Conservation (phyloP, 2,797 vertebrate genomes). For the Coilia nasus region DNA sequence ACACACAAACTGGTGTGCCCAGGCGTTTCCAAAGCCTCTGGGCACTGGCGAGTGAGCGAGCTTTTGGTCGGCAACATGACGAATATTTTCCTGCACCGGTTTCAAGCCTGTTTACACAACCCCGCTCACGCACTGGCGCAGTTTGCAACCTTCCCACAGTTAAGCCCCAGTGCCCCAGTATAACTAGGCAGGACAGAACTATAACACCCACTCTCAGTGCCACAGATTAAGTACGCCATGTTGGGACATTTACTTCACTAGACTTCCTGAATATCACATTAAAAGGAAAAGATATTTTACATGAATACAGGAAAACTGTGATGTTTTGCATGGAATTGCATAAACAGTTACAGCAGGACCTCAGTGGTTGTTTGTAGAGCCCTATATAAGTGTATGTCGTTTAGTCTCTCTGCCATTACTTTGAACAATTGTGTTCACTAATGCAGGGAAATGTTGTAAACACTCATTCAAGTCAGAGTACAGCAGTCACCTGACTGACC, state of each 20-base stretch:
- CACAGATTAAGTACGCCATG: not conserved
- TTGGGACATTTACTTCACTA: too few species aligned
- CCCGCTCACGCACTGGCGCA: not conserved
- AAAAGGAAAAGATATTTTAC: not conserved
- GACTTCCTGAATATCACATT: too few species aligned
- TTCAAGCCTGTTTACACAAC: not conserved
- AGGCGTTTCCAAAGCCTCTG: conserved; percentile 3
- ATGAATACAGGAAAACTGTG: not conserved
- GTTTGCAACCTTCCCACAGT: not conserved
- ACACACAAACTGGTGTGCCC: not conserved
- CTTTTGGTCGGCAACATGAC: conserved; percentile 7
- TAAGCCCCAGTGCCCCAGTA: not conserved
- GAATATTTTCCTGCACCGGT: not conserved
- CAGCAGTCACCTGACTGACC: not conserved
- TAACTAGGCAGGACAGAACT: not conserved
- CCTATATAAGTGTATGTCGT: not conserved
- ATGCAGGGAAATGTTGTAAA: not conserved
- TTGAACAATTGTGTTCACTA: not conserved
- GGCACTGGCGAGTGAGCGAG: not conserved
- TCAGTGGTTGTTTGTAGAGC: not conserved
- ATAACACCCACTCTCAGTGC: not conserved
- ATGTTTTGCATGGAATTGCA: not conserved
- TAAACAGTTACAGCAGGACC: not conserved
- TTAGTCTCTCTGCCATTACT: not conserved
- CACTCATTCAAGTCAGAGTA: not conserved